Base-by-base conservation (phyloP, 2,113 vertebrate species). In the Guaruba guarouba region DNA sequence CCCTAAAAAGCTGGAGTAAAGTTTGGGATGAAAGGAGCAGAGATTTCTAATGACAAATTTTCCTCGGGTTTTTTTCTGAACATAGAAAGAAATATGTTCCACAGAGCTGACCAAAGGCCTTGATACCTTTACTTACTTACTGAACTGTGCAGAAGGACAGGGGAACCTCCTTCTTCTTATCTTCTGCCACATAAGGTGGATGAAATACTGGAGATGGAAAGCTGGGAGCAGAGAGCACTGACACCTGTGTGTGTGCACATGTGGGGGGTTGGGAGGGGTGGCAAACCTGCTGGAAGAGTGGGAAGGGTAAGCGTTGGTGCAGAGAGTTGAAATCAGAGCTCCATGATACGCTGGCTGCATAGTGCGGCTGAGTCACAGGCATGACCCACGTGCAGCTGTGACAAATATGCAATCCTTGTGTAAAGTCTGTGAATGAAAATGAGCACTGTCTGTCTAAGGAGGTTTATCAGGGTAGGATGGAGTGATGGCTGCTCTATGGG, bases 331-430 rank as follows among this genome's bases (percentile, higher is more conserved):
- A 64, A 39, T 17, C 5, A 0, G 62, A 75, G 43, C 24, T 41
- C 33, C 17, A 5, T 10, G n/a, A 29, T 31, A 22, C 0, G 2
- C 37, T 1, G 1, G 25, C 31, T 23, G 10, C 1, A 2, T 63
- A 80, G 62, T 10, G 15, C 2, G 2, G 57, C 68, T 31, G 20
- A 73, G 37, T 63, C n/a, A 18, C 2, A 5, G 57, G 11, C 74
- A 84, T 2, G 5, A 29, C 19, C 20, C 43, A 7, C 3, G 7
- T 15, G 22, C 28, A 76, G 48, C 61, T 84, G 25, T 69, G 23
- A 49, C 62, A 75, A 63, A 37, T 18, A n/a, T 0, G 1, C 37
- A 25, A 59, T 31, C 48, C n/a, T 71, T 1, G 1, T 37, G 35
- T 22, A 31, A 85, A 82, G 20, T 70, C 66, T 55, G 44, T 43